Evolutionary conservation across 2,888 invertebrate genomes (phyloP).

Genomic region (Rhaphigaster nebulosa): DNA sequence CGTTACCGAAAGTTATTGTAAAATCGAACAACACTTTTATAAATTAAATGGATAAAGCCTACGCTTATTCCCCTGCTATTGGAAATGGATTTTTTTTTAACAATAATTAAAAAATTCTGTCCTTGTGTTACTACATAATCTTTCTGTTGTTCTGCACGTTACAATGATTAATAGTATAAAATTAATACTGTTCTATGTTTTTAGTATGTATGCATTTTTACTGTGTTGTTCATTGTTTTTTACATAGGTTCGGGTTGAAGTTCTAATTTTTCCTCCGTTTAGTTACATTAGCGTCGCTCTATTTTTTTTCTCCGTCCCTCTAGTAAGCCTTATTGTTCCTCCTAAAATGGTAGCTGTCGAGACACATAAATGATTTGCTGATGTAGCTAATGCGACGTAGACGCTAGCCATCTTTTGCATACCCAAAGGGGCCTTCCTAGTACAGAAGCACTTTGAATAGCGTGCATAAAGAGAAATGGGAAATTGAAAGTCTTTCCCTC

Average conservation of each 20-base stretch:
- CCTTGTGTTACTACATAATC: too few species aligned
- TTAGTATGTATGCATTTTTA: too few species aligned
- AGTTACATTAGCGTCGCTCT: not conserved
- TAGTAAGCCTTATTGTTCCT: not conserved
- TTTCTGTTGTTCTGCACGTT: too few species aligned
- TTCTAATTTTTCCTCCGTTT: not conserved
- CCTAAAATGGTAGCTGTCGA: slow-evolving; percentile 10
- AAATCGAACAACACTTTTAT: too few species aligned
- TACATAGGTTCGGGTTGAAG: not conserved
- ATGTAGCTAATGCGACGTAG: not conserved
- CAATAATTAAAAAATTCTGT: too few species aligned
- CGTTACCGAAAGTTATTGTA: too few species aligned
- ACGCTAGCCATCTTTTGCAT: not conserved
- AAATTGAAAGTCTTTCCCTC: slow-evolving; percentile 21
- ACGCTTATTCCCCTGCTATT: too few species aligned
- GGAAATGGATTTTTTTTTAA: too few species aligned
- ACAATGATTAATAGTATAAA: too few species aligned
- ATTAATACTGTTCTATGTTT: too few species aligned
- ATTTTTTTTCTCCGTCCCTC: not conserved
- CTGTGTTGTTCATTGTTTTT: not conserved
- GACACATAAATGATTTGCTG: slow-evolving; percentile 13
- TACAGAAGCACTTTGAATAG: not conserved
- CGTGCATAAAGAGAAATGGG: slow-evolving; percentile 29
- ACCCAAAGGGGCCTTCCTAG: not conserved
- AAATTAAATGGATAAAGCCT: too few species aligned